A percentile compares a stretch with the other conserved stretches of the same genome.
phyloP scores from a whole-genome alignment of 2,113 vertebrate species.

The Tragelaphus strepsiceros region DNA sequence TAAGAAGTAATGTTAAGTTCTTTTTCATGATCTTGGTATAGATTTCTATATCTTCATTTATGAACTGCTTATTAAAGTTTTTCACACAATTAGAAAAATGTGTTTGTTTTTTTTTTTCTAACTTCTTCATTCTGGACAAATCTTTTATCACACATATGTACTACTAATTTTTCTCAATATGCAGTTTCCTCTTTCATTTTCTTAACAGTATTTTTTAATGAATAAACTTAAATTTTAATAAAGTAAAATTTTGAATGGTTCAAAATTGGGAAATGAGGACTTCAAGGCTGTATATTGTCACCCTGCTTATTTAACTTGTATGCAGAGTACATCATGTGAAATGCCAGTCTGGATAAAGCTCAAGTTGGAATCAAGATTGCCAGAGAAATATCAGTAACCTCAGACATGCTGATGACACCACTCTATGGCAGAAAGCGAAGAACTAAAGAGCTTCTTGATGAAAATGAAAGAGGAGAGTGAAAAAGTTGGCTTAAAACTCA shows the following conservation, averaged over 20 bases:
- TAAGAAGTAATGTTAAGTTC: not conserved
- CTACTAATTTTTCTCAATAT: not conserved
- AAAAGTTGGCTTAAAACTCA: not conserved
- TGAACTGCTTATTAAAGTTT: not conserved
- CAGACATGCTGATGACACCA: not conserved
- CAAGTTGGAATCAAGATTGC: not conserved
- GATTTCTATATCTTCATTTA: not conserved
- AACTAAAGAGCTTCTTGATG: not conserved
- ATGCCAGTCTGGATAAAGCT: not conserved
- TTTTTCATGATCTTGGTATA: not conserved
- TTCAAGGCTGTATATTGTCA: not conserved
- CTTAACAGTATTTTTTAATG: conserved; percentile 4
- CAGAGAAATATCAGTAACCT: not conserved
- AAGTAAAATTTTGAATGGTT: not conserved
- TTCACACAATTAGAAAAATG: not conserved
- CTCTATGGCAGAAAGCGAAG: not conserved
- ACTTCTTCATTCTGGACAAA: not conserved
- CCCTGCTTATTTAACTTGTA: not conserved
- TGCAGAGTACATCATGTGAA: not conserved
- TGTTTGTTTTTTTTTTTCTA: not conserved
- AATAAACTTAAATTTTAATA: not conserved
- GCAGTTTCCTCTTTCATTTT: not conserved
- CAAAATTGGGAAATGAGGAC: not conserved
- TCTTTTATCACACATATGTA: not conserved
- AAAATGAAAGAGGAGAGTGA: not conserved